A percentile compares a stretch with the other conserved stretches of the same genome.
These are phyloP conservation scores for Erpornis zantholeuca DNA, from an alignment of 2,113 vertebrate species.

Conservation along the genomic window DNA sequence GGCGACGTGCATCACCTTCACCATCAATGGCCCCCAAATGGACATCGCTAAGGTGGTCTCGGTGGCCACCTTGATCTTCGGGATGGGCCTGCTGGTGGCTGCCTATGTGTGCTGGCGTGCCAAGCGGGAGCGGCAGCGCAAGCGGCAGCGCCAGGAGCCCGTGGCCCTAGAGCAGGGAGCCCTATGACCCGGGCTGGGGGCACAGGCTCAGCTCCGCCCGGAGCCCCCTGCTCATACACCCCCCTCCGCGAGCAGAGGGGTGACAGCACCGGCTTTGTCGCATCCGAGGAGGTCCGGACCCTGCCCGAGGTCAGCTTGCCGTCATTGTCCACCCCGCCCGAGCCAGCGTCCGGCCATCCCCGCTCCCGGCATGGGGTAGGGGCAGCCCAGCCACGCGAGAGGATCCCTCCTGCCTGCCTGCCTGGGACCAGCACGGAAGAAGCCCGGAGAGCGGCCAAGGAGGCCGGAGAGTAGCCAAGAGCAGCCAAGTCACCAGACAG, in stretches of 20 bases:
- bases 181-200: conserved; percentile 65
- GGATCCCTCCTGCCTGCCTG: neutral
- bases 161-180: conserved; percentile 82
- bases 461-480: neutral
- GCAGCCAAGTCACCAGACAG: fast-evolving
- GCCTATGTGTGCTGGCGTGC: conserved; percentile 86
- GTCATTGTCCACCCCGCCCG: neutral
- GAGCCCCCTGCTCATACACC: neutral
- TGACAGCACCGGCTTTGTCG: neutral
- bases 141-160: conserved; percentile 75
- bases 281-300: neutral
- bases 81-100: conserved; percentile 78
- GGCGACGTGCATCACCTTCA: conserved; percentile 88
- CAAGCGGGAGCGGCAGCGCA: conserved; percentile 77
- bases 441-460: neutral
- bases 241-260: neutral
- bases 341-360: neutral
- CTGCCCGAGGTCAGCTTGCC: neutral
- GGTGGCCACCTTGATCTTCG: conserved; percentile 79
- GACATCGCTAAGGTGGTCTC: conserved; percentile 85
- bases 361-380: neutral
- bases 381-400: neutral
- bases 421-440: neutral
- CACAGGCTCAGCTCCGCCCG: neutral
- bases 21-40: conserved; percentile 84